Base-by-base conservation (phyloP, 1,140 invertebrate species). In the Anastrepha ludens region DNA sequence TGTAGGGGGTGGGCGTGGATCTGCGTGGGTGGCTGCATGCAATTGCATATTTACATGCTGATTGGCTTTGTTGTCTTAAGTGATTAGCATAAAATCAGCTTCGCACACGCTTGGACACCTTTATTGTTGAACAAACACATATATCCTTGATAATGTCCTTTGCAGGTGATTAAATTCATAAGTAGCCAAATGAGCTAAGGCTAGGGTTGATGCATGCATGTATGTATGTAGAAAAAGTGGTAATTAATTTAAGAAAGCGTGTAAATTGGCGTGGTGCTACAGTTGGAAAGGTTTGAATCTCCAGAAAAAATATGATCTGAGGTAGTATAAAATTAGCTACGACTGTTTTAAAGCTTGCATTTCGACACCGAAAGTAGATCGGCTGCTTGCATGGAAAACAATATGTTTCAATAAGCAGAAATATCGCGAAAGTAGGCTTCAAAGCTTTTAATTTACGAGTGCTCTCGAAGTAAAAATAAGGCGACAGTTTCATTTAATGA, bases 21-120 rank as follows among this genome's bases (percentile, higher is more conserved):
- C 70, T 88, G 88, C 81, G 88, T 89, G 74, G 47, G 78, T 87
- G 88, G 87, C 67, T 65, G 17, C 55, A 20, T 88, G 65, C 55
- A 86, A 86, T 67, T 64, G 64, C 62, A 58, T 87, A 89, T 89
- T 89, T 89, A 87, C 88, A 88, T 89, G 88, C 88, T 87, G 86
- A 88, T 87, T 62, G 81, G 39, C 67, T 39, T 39, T 55, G 74
- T 86, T 78, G 67, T 85, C 60, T 47, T 58, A 60, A 88, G 88
- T 88, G 89, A 89, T 88, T 88, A 89, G 86, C 89, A 88, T 81
- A 81, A 81, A 81, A 55, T 81, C 74, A 29, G 47, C 47, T 81
- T 81, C 47, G 47, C 74, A 81, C 47, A 81, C 74, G 74, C 74
- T 55, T 81, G 74, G 47, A 81, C 74, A 81, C 74, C 74, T 81